Evolutionary conservation across 2,888 invertebrate species (phyloP), one percentile per base, ranked within the genome.

Genomic region (Aromia moschata): DNA sequence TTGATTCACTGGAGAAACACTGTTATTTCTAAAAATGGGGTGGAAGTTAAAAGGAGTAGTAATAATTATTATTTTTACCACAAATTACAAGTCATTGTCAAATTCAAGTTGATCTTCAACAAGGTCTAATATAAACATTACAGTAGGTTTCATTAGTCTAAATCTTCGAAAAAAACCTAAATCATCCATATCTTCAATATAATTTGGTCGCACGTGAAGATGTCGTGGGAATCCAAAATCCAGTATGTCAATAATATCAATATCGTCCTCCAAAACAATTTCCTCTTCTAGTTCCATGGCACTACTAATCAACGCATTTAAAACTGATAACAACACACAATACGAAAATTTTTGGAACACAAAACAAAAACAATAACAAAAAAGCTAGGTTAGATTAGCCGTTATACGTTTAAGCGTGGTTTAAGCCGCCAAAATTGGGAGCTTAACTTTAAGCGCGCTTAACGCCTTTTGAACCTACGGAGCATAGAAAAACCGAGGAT

Each of bases 231-330:
- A 45, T 15, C 33, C 16, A 45, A 25, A 4, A n/a, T 45, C 45
- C 30, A 31, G 30, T n/a, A 45, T 31, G 16, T 45, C 31, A 31
- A 45, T 15, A 25, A 45, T 45, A 25, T 45, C 45, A 11, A 45
- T 31, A 31, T 45, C 45, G 16, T 45, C 45, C n/a, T 45, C 44
- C 25, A 25, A 25, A 5, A 25, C 25, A 5, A 9, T 25, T 5
- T 25, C 25, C 25, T 25, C 5, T 9, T n/a, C n/a, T n/a, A n/a
- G n/a, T n/a, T n/a, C n/a, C n/a, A n/a, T n/a, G n/a, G n/a, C n/a
- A n/a, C n/a, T n/a, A n/a, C n/a, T n/a, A n/a, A n/a, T n/a, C n/a
- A n/a, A n/a, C n/a, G n/a, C n/a, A n/a, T n/a, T n/a, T n/a, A n/a
- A n/a, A n/a, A n/a, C n/a, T n/a, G n/a, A n/a, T n/a, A n/a, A n/a